Evolutionary conservation across 2,797 vertebrate species (phyloP).

Genomic region (Hipposideros larvatus): DNA sequence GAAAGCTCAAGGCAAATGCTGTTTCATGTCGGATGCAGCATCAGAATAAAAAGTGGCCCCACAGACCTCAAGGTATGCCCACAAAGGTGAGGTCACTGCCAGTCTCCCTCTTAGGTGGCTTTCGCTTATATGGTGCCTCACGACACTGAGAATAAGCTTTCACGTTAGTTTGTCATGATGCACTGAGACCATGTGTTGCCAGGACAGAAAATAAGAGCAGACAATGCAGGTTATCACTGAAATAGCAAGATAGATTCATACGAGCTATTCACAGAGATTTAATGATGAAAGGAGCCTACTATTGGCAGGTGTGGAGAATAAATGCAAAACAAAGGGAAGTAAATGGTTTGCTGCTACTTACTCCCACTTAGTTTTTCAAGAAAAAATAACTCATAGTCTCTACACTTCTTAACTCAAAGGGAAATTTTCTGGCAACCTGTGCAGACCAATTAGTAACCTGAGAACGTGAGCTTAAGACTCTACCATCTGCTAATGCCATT

Average conservation of each 20-base stretch:
- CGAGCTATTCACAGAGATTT: not conserved
- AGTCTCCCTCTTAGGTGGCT: not conserved
- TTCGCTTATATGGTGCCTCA: not conserved
- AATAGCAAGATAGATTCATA: not conserved
- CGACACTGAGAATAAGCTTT: not conserved
- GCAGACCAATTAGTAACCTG: not conserved
- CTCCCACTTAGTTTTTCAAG: not conserved
- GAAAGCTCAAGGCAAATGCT: conserved; percentile 49
- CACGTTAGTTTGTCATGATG: not conserved
- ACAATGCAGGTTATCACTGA: not conserved
- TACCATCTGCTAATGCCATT: not conserved
- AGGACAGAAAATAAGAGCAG: not conserved
- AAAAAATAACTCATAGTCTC: not conserved
- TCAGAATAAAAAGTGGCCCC: not conserved
- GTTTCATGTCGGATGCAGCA: conserved; percentile 21
- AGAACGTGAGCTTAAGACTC: not conserved
- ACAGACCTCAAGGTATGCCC: not conserved
- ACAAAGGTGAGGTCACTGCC: conserved; percentile 27
- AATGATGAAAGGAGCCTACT: not conserved
- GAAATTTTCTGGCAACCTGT: not conserved
- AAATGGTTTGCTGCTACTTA: not conserved
- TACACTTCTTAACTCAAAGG: not conserved
- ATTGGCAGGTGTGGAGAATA: not conserved
- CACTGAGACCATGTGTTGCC: not conserved
- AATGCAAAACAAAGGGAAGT: not conserved